Conservation (phyloP, 2,113 vertebrate species). For the Chloebia gouldiae region DNA sequence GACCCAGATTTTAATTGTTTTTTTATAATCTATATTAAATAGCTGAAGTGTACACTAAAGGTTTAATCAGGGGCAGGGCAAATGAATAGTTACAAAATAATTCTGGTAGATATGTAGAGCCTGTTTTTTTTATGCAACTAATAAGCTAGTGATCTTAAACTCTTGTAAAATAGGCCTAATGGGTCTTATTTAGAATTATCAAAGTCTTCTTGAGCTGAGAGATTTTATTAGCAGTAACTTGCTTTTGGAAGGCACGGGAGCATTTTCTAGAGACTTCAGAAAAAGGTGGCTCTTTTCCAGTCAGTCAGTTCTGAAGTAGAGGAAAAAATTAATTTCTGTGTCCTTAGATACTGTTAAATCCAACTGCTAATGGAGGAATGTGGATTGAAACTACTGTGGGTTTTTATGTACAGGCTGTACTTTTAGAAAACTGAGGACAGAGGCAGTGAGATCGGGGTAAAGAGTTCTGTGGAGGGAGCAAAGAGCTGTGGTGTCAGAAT, state of each 20-base stretch:
- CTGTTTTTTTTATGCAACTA: background rate
- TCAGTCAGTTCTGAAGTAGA: background rate
- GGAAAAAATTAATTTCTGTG: background rate
- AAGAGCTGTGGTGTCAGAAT: background rate
- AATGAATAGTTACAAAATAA: background rate
- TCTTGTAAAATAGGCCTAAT: background rate
- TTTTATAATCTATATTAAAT: background rate
- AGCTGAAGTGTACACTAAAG: background rate
- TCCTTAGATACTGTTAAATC: background rate
- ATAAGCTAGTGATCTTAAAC: background rate
- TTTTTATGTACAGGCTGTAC: background rate
- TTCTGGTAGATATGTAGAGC: background rate
- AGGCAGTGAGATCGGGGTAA: background rate
- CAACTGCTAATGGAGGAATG: background rate
- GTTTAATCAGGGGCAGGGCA: background rate
- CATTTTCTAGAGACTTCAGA: background rate
- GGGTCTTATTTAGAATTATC: background rate
- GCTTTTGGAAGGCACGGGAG: background rate
- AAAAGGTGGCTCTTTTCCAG: background rate
- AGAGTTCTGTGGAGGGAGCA: accelerated
- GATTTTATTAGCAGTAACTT: background rate
- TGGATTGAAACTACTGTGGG: background rate
- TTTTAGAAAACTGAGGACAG: background rate
- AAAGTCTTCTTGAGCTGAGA: background rate
- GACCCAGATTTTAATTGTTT: background rate